Conservation (phyloP, 1,140 invertebrate genomes). For the Bilobella aurantiaca region DNA sequence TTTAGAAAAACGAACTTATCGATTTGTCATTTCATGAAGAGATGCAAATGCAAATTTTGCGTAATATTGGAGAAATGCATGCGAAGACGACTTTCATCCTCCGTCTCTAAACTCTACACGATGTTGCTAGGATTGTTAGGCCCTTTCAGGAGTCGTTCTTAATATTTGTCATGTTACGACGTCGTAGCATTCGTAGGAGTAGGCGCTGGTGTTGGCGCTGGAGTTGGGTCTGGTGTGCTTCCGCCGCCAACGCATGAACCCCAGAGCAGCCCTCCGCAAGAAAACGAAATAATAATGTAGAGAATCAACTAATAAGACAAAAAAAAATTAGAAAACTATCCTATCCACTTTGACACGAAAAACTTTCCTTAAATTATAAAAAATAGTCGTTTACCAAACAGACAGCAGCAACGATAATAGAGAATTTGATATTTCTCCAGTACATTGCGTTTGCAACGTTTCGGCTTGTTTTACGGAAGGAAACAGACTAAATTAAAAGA, state of each 20-base stretch:
- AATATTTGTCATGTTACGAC: no score
- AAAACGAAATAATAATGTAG: slow-evolving; percentile 76
- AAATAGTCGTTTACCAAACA: slow-evolving; percentile 50
- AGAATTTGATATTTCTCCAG: slow-evolving; percentile 89
- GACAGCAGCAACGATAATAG: slow-evolving; percentile 61
- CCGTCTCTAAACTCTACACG: no score
- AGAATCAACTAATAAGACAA: slow-evolving; percentile 50
- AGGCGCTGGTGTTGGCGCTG: neutral
- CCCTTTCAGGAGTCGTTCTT: no score
- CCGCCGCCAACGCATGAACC: slow-evolving; percentile 49
- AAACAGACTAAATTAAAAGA: slow-evolving; percentile 59
- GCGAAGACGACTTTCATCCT: no score
- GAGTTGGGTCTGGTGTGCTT: neutral
- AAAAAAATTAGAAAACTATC: slow-evolving; percentile 13
- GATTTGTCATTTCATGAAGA: no score
- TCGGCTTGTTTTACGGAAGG: slow-evolving; percentile 73
- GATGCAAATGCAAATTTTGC: no score
- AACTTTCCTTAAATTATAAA: no score
- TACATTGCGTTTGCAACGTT: slow-evolving; percentile 75
- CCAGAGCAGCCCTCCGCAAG: slow-evolving; percentile 74
- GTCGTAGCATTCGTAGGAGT: neutral
- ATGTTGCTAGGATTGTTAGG: no score
- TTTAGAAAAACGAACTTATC: no score
- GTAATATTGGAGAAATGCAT: no score
- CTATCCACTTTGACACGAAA: no score